These are phyloP conservation scores for Athene cunicularia DNA, from an alignment of 2,113 vertebrate species.

Conservation along the genomic window DNA sequence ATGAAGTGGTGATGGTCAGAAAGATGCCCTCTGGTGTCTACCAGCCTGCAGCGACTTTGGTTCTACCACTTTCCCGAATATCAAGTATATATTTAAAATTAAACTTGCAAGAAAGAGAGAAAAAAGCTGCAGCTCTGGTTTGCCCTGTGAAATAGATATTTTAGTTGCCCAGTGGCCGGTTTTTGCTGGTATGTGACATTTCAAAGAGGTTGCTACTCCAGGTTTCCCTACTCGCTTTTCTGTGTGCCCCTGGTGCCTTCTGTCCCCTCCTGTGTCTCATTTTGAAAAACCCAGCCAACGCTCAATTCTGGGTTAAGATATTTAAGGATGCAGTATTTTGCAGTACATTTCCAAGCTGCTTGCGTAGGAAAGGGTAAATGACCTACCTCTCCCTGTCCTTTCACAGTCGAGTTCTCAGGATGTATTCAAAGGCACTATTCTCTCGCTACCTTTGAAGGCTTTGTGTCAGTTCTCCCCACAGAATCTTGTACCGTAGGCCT, in stretches of 20 bases:
- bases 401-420: neutral
- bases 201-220: neutral
- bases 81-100: neutral
- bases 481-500: neutral
- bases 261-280: neutral
- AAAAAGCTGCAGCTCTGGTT: neutral
- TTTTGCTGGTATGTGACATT: neutral
- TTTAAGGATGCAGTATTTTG: slow-evolving; percentile 7
- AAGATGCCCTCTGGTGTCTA: neutral
- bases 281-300: neutral
- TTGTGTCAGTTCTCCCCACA: neutral
- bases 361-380: neutral
- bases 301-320: neutral
- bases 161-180: neutral
- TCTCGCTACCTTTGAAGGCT: neutral
- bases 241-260: neutral
- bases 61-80: neutral
- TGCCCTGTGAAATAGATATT: neutral
- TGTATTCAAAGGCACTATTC: neutral
- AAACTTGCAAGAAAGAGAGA: neutral
- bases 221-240: neutral
- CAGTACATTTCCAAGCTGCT: neutral
- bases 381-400: slow-evolving; percentile 32
- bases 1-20: neutral
- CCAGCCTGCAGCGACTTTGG: neutral